phyloP scores from a whole-genome alignment of 2,113 vertebrate species.

The Clinocottus analis region DNA sequence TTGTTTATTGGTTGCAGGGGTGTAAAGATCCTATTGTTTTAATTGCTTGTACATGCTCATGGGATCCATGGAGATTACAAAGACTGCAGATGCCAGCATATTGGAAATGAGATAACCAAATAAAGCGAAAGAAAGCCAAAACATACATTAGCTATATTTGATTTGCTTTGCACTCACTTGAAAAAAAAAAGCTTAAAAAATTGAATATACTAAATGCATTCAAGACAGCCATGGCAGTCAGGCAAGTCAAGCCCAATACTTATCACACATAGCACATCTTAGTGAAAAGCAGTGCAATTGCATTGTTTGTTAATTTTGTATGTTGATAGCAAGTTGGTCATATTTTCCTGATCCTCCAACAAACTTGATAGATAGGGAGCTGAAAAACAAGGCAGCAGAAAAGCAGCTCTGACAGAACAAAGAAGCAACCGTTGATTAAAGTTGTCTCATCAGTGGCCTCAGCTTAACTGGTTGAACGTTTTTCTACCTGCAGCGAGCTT shows the following conservation, averaged over 20 bases:
- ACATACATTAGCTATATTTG: conserved; percentile 78
- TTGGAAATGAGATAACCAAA: conserved; percentile 79
- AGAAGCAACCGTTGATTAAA: neutral
- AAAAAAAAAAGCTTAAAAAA: conserved; percentile 62
- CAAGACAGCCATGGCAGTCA: conserved; percentile 20
- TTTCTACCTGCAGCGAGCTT: neutral
- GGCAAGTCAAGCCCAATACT: conserved; percentile 18
- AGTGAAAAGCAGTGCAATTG: conserved; percentile 18
- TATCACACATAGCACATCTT: conserved; percentile 14
- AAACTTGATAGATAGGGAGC: neutral
- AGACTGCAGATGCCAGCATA: conserved; percentile 84
- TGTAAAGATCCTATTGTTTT: conserved; percentile 85
- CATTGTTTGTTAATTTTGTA: conserved; percentile 3
- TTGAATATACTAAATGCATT: conserved; percentile 49
- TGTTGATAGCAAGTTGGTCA: conserved; percentile 1
- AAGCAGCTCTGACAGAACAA: neutral
- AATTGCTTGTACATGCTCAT: conserved; percentile 85
- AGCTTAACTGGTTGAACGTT: neutral
- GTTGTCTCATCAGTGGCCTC: neutral
- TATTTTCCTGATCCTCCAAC: conserved; percentile 2
- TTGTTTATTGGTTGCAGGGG: conserved; percentile 87
- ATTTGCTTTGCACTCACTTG: conserved; percentile 71
- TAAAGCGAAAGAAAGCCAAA: conserved; percentile 71
- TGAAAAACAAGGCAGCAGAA: neutral
- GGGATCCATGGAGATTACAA: conserved; percentile 83